Percentiles rank a stretch among this genome's conserved stretches.
Evolutionary conservation across 2,797 vertebrate species (phyloP).

Genomic region (Sebastes jordani): DNA sequence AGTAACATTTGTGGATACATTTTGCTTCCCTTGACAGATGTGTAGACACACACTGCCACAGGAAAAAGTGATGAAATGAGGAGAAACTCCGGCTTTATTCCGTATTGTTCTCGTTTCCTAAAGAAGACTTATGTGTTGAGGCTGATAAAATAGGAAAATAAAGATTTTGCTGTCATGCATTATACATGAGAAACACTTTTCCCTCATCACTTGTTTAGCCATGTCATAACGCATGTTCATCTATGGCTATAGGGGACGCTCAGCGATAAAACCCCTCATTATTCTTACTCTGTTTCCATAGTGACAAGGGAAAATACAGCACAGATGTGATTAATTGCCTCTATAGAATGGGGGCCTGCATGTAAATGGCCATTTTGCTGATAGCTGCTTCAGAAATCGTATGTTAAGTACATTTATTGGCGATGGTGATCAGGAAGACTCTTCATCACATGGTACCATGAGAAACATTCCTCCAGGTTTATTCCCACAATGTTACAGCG

Average conservation of each 20-base stretch:
- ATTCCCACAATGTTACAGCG: not conserved
- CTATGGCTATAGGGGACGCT: slow-evolving; percentile 10
- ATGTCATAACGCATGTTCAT: slow-evolving; percentile 34
- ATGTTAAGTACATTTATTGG: not conserved
- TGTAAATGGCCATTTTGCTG: slow-evolving; percentile 13
- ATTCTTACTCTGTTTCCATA: slow-evolving; percentile 47
- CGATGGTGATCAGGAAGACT: not conserved
- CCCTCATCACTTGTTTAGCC: slow-evolving; percentile 28
- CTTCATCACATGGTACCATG: not conserved
- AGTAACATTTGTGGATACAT: not conserved
- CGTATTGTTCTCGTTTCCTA: slow-evolving; percentile 50
- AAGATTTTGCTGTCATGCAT: slow-evolving; percentile 38
- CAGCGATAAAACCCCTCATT: slow-evolving; percentile 7
- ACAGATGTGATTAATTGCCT: slow-evolving; percentile 45
- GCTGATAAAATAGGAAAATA: slow-evolving; percentile 14
- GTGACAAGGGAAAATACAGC: slow-evolving; percentile 12
- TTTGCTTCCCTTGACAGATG: slow-evolving; percentile 40
- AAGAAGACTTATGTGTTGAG: slow-evolving; percentile 27
- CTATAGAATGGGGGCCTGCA: slow-evolving; percentile 10
- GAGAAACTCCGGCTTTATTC: slow-evolving; percentile 50
- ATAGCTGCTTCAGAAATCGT: not conserved
- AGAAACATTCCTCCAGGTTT: not conserved
- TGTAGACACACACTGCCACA: slow-evolving; percentile 31
- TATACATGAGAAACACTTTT: slow-evolving; percentile 40
- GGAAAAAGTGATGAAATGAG: slow-evolving; percentile 69